Evolutionary conservation across 1,140 invertebrate species (phyloP), one percentile per base, ranked within the genome.

Genomic region (Homalodisca vitripennis): DNA sequence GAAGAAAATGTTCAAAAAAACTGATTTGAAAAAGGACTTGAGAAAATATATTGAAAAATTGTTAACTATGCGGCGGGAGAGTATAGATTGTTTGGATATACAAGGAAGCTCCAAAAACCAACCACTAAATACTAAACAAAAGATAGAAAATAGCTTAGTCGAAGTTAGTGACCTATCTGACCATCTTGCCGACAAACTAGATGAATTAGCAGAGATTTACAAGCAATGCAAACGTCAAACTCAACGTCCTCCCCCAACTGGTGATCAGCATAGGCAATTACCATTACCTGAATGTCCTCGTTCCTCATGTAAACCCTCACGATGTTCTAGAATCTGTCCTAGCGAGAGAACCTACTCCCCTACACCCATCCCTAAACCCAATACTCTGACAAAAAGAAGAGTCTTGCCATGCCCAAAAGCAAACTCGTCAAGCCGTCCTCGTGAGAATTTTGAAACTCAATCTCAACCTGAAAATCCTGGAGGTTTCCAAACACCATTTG

Each of bases 41-140:
- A 60, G 26, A 24, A 60, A 27, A n/a, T 60, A 60, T n/a, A 60
- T 60, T 27, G 10, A 27, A 24, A 60, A 60, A n/a, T 26, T 60
- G 14, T 60, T 60, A 30, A 27, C 14, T 13, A 60, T 60, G 55
- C 26, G 55, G 26, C 55, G 55, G 14, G 55, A 60, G 27, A 60
- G 55, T 60, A 60, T 60, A 6, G 55, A 60, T n/a, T 14, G 29
- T 6, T 26, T 60, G 14, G 3, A 60, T 60, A 10, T 41, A 10
- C 17, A 6, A 41, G 34, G 34, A 41, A 17, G 17, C 34, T 41
- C 6, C 17, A 17, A 6, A 17, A 41, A 41, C 17, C 6, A 41
- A 10, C 17, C 34, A 41, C 34, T 17, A 41, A 6, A n/a, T n/a
- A n/a, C n/a, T n/a, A n/a, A 60, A 13, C 48, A 13, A 27, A 29